A percentile compares a stretch with the other conserved stretches of the same genome.
These are phyloP conservation scores for Tapirus indicus DNA, from an alignment of 2,797 vertebrate genomes.

Conservation along the genomic window DNA sequence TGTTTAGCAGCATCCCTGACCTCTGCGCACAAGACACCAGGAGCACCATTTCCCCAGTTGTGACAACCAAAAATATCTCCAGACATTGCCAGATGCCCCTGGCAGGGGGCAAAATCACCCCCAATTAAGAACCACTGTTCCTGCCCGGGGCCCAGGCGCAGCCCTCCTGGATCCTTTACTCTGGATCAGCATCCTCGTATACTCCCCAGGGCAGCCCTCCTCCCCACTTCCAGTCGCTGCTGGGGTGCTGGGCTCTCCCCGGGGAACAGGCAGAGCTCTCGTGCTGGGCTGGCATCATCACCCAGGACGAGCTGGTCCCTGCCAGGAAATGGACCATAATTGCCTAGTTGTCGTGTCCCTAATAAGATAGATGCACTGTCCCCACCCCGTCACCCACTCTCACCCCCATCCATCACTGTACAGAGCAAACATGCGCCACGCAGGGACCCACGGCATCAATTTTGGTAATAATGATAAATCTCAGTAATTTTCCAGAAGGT, in stretches of 20 bases:
- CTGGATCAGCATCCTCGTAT: too few relatives aligned
- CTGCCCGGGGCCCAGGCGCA: neutral
- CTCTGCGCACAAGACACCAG: neutral
- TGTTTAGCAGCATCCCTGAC: neutral
- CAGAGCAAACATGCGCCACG: accelerated
- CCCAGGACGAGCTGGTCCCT: neutral
- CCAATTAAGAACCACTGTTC: accelerated
- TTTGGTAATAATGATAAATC: slow-evolving; percentile 65
- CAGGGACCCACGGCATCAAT: neutral
- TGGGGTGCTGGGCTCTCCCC: neutral
- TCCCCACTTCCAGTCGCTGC: neutral
- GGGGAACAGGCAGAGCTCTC: neutral
- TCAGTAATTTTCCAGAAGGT: slow-evolving; percentile 63
- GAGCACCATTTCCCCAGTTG: neutral
- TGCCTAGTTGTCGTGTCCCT: accelerated
- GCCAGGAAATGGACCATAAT: neutral
- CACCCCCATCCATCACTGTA: neutral
- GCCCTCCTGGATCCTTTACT: too few relatives aligned
- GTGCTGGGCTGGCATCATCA: accelerated
- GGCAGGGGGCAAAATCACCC: neutral
- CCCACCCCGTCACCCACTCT: neutral
- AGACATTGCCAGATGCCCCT: neutral
- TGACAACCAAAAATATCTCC: neutral
- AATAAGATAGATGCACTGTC: neutral
- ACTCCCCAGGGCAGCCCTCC: neutral